Base-by-base conservation (phyloP, 1,140 invertebrate genomes). In the Calliphora vicina region DNA sequence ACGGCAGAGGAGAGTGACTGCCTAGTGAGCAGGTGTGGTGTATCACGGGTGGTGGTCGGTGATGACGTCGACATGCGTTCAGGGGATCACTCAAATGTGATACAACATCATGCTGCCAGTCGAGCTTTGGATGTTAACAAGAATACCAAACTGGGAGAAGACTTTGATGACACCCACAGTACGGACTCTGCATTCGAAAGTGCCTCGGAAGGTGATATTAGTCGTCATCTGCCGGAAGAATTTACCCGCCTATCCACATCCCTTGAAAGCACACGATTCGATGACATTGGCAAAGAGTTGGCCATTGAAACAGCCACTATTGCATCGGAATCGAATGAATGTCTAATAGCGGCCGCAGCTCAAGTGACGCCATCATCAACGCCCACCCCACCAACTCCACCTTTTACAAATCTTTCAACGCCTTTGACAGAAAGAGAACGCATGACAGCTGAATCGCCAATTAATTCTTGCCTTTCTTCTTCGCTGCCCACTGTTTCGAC, bases 161-260 rank as follows among this genome's bases (percentile, higher is more conserved):
- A 90, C 43, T 90, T 86, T 27, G 88, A 90, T 83, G 88, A 90
- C 81, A 90, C 88, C 73, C 88, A 89, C 83, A 90, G 88, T 84
- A 90, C 87, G n/a, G 88, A 90, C 83, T 90, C 88, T 80, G 88
- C 88, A 29, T 90, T 90, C 23, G 88, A 90, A 83, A 90, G 88
- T 76, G 87, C 88, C 4, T 90, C 88, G 2, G 88, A 90, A 20
- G 88, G 88, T 13, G 88, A 90, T 71, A 90, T 90, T 0, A 90
- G 88, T 86, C 86, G 88, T n/a, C 86, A 89, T 83, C 57, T 90
- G 81, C 88, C 88, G 0, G 88, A 90, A 17, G 88, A 90, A 83
- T 90, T 89, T 81, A 89, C 87, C 83, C 82, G 88, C 0, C 61
- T 89, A 9, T 89, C 88, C 5, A 85, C 88, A 26, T 89, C 87